Evolutionary conservation across 37 sponge, comb jelly and placozoan species (phyloP), one percentile per base, ranked within the genome.

Genomic region (Lycopodina hypogea): DNA sequence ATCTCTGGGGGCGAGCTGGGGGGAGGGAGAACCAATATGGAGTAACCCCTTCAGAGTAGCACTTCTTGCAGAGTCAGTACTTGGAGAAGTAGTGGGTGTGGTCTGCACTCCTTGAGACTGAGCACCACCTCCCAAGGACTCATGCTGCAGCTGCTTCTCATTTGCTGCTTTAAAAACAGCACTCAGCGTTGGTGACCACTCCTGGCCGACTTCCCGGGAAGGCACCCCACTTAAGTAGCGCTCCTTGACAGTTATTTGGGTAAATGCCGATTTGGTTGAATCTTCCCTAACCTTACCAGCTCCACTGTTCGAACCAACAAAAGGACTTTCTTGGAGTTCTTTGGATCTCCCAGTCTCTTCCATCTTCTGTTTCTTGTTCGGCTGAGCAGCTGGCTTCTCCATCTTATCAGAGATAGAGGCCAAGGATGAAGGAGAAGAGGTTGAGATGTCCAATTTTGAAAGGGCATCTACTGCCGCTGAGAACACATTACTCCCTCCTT

Each of bases 391-490:
- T 32, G 33, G 11, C 35, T 70, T 24, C 14, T 11, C 15, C 6
- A 1, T 70, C 1, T 41, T 4, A 12, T 6, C 3, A 42, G 70
- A 12, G 8, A 7, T 38, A 23, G 24, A 3, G 4, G 38, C 2
- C 35, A 36, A 3, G 51, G 55, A 56, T 30, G 74, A 53, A 55
- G 74, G 35, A 18, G 33, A 30, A 30, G 35, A 51, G 42, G 18
- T 71, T 2, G 72, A 61, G 3, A 81, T 70, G 45, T 56, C 23
- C 38, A 81, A 61, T 21, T 71, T 81, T 26, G 71, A 38, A 0
- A 81, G 61, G 15, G 81, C 81, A 28, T 59, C 45, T 8, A 81
- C 34, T 26, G 81, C 81, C 3, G 66, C 78, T 24, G 78, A 66
- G 36, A 78, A 66, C 2, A 3, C 36, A 76, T 36, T 45, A 9